Conservation (phyloP, 2,797 vertebrate genomes). For the Potorous gilbertii region DNA sequence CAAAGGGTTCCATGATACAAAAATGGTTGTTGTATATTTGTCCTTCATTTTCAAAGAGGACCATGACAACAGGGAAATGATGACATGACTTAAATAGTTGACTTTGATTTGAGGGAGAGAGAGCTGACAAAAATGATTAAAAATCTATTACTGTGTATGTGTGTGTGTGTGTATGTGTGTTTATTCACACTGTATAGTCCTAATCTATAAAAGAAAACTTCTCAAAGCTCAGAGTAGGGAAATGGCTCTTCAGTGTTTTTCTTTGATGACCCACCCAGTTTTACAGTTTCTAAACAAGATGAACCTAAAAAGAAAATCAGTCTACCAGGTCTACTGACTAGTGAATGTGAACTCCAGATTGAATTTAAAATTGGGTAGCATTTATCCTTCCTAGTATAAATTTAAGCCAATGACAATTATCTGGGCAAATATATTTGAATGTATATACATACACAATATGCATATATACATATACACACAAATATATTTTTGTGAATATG, state of each 20-base stretch:
- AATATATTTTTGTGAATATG: neutral
- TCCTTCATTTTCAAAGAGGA: too few species aligned
- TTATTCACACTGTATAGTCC: too few species aligned
- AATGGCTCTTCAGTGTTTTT: neutral
- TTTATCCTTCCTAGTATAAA: neutral
- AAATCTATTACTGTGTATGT: too few species aligned
- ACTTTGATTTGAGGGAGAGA: too few species aligned
- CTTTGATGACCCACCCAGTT: neutral
- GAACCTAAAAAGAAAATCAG: neutral
- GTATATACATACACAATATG: neutral
- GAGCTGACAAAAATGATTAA: too few species aligned
- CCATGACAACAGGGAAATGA: too few species aligned
- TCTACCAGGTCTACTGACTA: neutral
- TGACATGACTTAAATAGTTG: too few species aligned
- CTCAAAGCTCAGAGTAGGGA: too few species aligned
- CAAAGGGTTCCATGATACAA: neutral
- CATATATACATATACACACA: too few species aligned
- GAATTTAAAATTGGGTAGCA: neutral
- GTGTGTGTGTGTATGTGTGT: too few species aligned
- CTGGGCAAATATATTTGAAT: neutral
- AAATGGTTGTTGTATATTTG: neutral
- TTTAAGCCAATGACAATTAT: neutral
- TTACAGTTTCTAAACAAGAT: conserved; percentile 1
- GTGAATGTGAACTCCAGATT: neutral
- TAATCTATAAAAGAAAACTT: too few species aligned